Evolutionary conservation across 2,888 invertebrate genomes (phyloP).

Genomic region (Tridacna gigas): DNA sequence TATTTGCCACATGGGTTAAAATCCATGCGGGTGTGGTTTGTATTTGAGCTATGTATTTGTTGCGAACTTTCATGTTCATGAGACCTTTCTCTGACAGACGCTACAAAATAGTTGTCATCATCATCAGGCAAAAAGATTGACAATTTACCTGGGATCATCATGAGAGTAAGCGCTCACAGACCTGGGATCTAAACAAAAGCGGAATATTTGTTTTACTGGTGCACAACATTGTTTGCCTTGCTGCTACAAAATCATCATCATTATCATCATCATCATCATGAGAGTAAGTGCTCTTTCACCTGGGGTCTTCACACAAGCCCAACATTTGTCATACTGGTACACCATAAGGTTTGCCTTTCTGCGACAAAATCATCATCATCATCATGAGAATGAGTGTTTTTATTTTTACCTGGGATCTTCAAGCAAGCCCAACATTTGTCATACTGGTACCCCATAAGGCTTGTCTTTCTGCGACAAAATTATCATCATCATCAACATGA

Average conservation of each 20-base stretch:
- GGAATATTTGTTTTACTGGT: constrained; percentile 84
- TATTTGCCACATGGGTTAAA: too few relatives aligned
- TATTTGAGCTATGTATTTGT: too few relatives aligned
- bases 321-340: constrained; percentile 85
- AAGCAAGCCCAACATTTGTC: constrained; percentile 82
- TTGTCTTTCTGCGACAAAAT: constrained; percentile 77
- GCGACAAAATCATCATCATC: constrained; percentile 49
- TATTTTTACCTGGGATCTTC: constrained; percentile 78
- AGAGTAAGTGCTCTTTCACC: constrained; percentile 73
- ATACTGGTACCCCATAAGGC: constrained; percentile 84
- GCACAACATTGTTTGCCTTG: constrained; percentile 82
- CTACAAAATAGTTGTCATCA: too few relatives aligned
- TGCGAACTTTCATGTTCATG: too few relatives aligned
- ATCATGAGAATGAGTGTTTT: too few relatives aligned
- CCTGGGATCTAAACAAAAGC: constrained; percentile 80
- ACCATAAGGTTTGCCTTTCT: constrained; percentile 80
- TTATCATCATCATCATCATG: too few relatives aligned
- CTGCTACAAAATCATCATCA: too few relatives aligned
- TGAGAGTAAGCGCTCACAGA: too few relatives aligned
- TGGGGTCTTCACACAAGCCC: constrained; percentile 79
- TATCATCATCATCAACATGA: constrained; percentile 41
- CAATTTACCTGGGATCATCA: too few relatives aligned
- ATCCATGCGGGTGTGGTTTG: too few relatives aligned
- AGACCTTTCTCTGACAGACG: too few relatives aligned
- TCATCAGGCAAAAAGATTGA: too few relatives aligned